Evolutionary conservation across 2,888 invertebrate genomes (phyloP), one percentile per base, ranked within the genome.

Genomic region (Andrena praecox): DNA sequence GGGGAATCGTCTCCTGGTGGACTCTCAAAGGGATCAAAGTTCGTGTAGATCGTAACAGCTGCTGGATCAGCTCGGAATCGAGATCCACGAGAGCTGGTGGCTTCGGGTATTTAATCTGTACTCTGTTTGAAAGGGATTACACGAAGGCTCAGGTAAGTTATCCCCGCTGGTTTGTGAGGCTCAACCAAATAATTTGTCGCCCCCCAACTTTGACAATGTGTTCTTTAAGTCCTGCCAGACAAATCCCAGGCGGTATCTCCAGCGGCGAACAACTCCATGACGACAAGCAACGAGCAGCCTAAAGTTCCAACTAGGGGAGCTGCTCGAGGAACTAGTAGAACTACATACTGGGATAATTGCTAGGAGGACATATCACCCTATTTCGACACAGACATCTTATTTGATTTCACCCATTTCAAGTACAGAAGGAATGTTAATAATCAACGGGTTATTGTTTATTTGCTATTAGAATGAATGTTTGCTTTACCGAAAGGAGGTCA

Each of bases 101-200:
- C 20, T 67, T 74, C 29, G n/a, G n/a, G 52, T 31, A 27, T 54
- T 62, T 69, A 67, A 67, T 59, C 66, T 50, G 31, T 16, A 7
- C 66, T 48, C 24, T 59, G 42, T 74, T 74, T 74, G 60, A 50
- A 74, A 33, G 27, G 64, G 67, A 74, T 74, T 74, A 74, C 24
- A 3, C 8, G 16, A 31, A 48, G 56, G 63, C 62, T 10, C 52
- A 31, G 50, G 33, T 20, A 33, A 56, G 66, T 63, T 64, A 76
- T 54, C 54, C 35, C 31, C 6, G n/a, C 63, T 42, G 31, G 54
- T 76, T 62, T 54, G 29, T 48, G 64, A 76, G 62, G 42, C 69
- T 48, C 16, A 48, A 56, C 56, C 56, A 48, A 56, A 69, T 69
- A 63, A 64, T 76, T 70, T 54, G 63, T 63, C 74, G 27, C 31